These are phyloP conservation scores for Hippopotamyrus pictus DNA, from an alignment of 2,797 vertebrate species.

Conservation along the genomic window DNA sequence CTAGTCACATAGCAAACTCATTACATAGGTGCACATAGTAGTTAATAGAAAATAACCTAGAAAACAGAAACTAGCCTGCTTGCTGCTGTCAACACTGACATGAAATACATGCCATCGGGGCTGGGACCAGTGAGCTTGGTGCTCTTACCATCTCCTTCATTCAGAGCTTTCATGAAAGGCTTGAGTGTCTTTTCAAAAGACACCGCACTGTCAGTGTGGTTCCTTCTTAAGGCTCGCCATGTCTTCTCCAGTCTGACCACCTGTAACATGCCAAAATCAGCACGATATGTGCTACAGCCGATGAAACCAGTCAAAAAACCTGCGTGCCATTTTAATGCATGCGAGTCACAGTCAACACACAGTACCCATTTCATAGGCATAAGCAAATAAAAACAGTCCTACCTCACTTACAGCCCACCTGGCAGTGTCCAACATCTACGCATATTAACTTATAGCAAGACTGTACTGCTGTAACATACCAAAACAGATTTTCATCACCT, in stretches of 20 bases:
- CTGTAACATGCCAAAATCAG: not conserved
- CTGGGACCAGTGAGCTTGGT: not conserved
- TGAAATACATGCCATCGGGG: not conserved
- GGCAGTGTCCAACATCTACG: not conserved
- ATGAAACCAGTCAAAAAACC: not conserved
- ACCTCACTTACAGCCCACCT: not conserved
- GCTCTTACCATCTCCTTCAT: slow-evolving; percentile 66
- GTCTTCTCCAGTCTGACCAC: slow-evolving; percentile 68
- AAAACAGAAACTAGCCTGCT: not conserved
- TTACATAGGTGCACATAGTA: not conserved
- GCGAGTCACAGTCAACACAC: not conserved
- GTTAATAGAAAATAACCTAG: not conserved
- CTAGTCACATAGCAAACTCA: not conserved
- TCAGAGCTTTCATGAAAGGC: slow-evolving; percentile 70
- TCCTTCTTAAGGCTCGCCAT: slow-evolving; percentile 72
- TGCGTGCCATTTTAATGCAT: not conserved
- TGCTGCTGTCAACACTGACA: not conserved
- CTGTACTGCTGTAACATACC: not conserved
- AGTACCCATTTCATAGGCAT: not conserved
- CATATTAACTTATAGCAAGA: not conserved
- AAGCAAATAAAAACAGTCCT: not conserved
- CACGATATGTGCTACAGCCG: too few species aligned
- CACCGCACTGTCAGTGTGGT: slow-evolving; percentile 72
- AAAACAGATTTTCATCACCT: not conserved
- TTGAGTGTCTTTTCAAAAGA: slow-evolving; percentile 77